phyloP scores from a whole-genome alignment of 2,888 invertebrate species.

The Cheilosia vulpina region DNA sequence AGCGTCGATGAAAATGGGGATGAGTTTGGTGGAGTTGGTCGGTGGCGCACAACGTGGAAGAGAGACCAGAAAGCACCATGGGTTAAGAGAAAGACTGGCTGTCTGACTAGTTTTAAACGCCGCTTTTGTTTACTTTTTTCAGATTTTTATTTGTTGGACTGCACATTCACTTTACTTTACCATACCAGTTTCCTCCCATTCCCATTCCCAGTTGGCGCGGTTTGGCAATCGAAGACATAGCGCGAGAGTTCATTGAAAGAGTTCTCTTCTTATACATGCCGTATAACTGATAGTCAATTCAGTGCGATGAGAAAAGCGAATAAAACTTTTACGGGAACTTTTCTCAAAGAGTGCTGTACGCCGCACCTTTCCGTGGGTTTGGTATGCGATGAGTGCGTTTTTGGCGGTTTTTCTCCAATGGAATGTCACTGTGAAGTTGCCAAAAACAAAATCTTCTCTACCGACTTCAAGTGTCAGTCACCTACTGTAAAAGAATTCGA shows the following conservation, averaged over 20 bases:
- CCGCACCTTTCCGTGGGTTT: conserved; percentile 52
- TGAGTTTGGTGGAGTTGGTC: conserved; percentile 42
- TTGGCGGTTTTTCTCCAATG: conserved; percentile 1
- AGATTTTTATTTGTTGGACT: conserved; percentile 13
- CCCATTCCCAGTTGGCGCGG: conserved; percentile 8
- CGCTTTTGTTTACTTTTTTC: conserved; percentile 40
- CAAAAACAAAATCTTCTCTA: not conserved
- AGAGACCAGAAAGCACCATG: conserved; percentile 57
- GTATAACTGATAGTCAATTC: conserved; percentile 8
- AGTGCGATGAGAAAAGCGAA: conserved; percentile 24
- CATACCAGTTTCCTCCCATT: conserved; percentile 2
- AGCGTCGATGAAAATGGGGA: conserved; percentile 52
- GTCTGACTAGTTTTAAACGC: conserved; percentile 46
- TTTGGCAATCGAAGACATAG: conserved; percentile 17
- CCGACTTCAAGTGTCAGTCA: conserved; percentile 31
- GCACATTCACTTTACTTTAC: conserved; percentile 41
- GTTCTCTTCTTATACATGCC: conserved; percentile 28
- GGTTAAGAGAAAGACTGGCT: conserved; percentile 64
- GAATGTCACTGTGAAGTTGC: conserved; percentile 25
- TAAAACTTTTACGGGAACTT: conserved; percentile 1
- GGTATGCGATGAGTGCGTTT: conserved; percentile 29
- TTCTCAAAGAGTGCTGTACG: not conserved
- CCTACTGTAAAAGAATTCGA: not conserved
- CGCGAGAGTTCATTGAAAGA: conserved; percentile 52
- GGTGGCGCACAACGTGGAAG: conserved; percentile 56